phyloP scores from a whole-genome alignment of 2,797 vertebrate genomes.

The Scyliorhinus canicula region DNA sequence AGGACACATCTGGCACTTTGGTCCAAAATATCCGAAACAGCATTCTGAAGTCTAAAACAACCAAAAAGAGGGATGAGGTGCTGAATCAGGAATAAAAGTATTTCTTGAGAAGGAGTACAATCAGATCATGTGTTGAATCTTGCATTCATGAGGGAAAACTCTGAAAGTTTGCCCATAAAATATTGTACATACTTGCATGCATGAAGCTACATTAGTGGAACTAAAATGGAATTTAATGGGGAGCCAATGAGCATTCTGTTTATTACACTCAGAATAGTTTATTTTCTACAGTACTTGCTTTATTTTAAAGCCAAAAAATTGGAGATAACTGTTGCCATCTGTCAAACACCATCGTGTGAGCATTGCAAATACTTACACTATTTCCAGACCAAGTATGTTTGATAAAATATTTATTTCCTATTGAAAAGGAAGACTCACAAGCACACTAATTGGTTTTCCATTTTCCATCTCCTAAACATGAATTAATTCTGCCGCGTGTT shows the following conservation, averaged over 20 bases:
- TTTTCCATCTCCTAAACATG: not conserved
- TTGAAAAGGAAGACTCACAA: not conserved
- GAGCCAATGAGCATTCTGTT: not conserved
- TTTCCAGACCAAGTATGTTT: not conserved
- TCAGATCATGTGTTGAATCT: not conserved
- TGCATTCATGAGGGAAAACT: not conserved
- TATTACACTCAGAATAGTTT: not conserved
- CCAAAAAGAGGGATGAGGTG: not conserved
- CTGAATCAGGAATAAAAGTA: not conserved
- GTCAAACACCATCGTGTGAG: not conserved
- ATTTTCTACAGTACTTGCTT: not conserved
- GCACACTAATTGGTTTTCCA: not conserved
- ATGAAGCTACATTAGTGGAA: not conserved
- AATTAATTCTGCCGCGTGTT: not conserved
- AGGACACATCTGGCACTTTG: slow-evolving; percentile 79
- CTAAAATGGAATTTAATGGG: not conserved
- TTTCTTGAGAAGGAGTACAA: not conserved
- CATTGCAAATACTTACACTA: not conserved
- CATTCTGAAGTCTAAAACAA: slow-evolving; percentile 67
- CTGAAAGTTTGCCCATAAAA: not conserved
- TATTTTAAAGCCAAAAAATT: not conserved
- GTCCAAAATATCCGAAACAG: slow-evolving; percentile 83
- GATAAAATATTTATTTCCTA: not conserved
- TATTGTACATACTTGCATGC: not conserved
- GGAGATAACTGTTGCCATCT: not conserved